These are phyloP conservation scores for Pangasius macronema DNA, from an alignment of 2,797 vertebrate species.

Conservation along the genomic window DNA sequence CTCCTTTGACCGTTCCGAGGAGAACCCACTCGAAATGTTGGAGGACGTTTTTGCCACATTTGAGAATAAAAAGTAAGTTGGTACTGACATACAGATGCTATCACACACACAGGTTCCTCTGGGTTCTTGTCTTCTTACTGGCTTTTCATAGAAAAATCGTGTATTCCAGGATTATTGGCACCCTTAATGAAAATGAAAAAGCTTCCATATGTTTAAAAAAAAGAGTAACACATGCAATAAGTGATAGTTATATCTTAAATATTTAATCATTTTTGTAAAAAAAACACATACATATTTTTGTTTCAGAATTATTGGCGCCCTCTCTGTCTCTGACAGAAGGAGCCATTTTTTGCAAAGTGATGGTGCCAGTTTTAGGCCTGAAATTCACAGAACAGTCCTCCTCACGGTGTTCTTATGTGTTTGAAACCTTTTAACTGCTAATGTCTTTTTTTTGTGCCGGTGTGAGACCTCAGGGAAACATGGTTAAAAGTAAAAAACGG, in stretches of 20 bases:
- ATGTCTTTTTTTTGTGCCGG: neutral
- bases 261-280: neutral
- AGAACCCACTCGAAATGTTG: slow-evolving; percentile 84
- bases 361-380: neutral
- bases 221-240: neutral
- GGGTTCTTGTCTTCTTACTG: neutral
- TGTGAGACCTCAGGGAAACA: neutral
- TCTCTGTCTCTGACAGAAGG: neutral
- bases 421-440: neutral
- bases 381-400: neutral
- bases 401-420: neutral
- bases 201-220: neutral
- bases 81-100: neutral
- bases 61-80: slow-evolving; percentile 88
- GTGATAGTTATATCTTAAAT: neutral
- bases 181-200: neutral
- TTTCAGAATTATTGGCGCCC: neutral
- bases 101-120: neutral
- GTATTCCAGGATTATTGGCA: neutral
- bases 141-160: neutral
- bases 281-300: neutral
- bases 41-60: slow-evolving; percentile 91
- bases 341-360: neutral
- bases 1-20: slow-evolving; percentile 91
- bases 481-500: neutral